Evolutionary conservation across 2,888 invertebrate species (phyloP).

Genomic region (Polia nebulosa): DNA sequence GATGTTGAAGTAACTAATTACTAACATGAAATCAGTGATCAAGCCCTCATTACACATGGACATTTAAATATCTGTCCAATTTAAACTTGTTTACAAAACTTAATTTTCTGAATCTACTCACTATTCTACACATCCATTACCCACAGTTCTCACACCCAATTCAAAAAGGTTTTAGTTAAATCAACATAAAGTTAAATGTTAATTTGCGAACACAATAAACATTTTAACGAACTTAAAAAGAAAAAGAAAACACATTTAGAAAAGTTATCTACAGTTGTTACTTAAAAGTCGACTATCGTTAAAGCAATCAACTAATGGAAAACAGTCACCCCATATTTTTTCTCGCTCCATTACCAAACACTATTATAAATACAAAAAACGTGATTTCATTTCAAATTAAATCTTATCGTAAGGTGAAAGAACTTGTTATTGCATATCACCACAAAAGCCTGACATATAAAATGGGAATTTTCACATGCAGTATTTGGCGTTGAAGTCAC

Average conservation of each 20-base stretch:
- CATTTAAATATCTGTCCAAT: not conserved
- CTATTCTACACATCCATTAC: constrained; percentile 5
- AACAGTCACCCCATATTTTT: constrained; percentile 57
- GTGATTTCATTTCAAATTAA: constrained; percentile 45
- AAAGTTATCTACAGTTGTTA: constrained; percentile 50
- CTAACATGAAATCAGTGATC: constrained; percentile 3
- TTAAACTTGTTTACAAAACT: constrained; percentile 13
- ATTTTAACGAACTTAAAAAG: constrained; percentile 16
- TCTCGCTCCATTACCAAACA: constrained; percentile 53
- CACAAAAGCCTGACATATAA: constrained; percentile 15
- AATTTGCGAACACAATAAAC: constrained; percentile 26
- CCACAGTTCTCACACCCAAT: constrained; percentile 2
- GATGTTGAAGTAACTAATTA: constrained; percentile 14
- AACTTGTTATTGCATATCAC: constrained; percentile 38
- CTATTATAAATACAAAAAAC: constrained; percentile 38
- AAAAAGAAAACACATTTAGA: constrained; percentile 27
- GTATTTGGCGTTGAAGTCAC: constrained; percentile 38
- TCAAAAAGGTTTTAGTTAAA: constrained; percentile 17
- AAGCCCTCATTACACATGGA: not conserved
- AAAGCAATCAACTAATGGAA: constrained; percentile 65
- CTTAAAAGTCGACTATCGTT: constrained; percentile 58
- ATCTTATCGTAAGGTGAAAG: constrained; percentile 48
- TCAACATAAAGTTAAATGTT: constrained; percentile 11
- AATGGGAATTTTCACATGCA: constrained; percentile 47
- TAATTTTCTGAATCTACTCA: not conserved